Conservation (phyloP, 2,113 vertebrate species). For the Calonectris borealis region DNA sequence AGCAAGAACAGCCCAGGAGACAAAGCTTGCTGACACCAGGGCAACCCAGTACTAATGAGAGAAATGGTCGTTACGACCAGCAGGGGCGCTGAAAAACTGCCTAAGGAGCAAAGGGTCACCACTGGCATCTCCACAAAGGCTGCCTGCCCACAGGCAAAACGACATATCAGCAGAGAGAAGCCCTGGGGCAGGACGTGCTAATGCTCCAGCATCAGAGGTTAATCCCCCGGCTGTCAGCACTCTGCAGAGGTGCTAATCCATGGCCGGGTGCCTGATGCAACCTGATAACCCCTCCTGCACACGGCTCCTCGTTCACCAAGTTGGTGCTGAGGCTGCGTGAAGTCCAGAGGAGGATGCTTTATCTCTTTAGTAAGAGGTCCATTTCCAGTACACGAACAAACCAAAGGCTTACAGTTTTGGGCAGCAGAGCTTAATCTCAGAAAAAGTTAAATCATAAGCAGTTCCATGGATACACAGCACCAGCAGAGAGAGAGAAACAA, state of each 20-base stretch:
- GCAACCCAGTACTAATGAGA: background rate
- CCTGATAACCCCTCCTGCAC: background rate
- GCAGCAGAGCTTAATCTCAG: background rate
- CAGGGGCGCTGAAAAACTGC: background rate
- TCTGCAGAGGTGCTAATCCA: slow-evolving; percentile 20
- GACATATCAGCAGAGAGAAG: background rate
- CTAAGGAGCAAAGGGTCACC: background rate
- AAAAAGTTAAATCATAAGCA: background rate
- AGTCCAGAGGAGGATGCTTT: background rate
- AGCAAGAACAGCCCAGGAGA: background rate
- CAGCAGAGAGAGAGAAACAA: background rate
- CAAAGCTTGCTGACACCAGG: background rate
- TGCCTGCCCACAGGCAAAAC: background rate
- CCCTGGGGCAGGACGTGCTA: background rate
- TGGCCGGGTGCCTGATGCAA: background rate
- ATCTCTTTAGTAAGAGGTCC: background rate
- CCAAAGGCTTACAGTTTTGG: background rate
- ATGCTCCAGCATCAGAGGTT: background rate
- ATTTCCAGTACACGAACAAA: background rate
- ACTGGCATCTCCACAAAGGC: background rate
- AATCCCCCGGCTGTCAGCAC: background rate
- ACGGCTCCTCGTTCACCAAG: background rate
- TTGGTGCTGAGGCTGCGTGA: background rate
- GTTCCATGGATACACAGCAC: background rate
- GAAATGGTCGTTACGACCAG: background rate